phyloP scores from a whole-genome alignment of 2,888 invertebrate genomes.

The Nomada flava region DNA sequence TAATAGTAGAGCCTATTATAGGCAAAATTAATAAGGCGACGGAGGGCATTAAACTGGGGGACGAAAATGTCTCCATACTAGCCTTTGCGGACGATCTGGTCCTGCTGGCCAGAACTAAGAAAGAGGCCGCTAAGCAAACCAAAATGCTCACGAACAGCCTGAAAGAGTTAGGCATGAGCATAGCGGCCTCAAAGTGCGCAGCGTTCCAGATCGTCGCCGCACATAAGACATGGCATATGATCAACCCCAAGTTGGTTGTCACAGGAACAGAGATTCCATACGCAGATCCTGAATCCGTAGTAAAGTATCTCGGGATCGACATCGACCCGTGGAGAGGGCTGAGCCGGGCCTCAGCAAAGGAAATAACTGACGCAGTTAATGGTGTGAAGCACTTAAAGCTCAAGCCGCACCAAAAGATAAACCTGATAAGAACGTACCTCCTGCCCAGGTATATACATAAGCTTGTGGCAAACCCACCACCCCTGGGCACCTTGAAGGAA shows the following conservation, averaged over 20 bases:
- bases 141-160: neutral
- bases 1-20: conserved; percentile 70
- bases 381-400: too few relatives aligned
- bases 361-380: too few relatives aligned
- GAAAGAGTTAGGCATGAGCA: conserved; percentile 11
- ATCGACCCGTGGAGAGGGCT: too few relatives aligned
- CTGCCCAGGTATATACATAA: too few relatives aligned
- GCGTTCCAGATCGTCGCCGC: too few relatives aligned
- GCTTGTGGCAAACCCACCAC: too few relatives aligned
- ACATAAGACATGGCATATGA: too few relatives aligned
- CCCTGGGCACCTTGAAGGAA: too few relatives aligned
- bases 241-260: rapidly evolving
- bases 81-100: conserved; percentile 68
- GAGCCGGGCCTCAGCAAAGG: too few relatives aligned
- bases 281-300: rapidly evolving
- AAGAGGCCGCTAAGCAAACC: conserved; percentile 21
- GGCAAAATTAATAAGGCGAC: conserved; percentile 46
- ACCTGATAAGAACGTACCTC: too few relatives aligned
- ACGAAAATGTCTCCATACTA: neutral
- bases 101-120: neutral
- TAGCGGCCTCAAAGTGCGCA: conserved; percentile 3
- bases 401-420: too few relatives aligned
- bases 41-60: neutral
- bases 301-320: too few relatives aligned
- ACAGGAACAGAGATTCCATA: rapidly evolving